Percentiles rank a stretch among this genome's conserved stretches.
Conservation (phyloP, 2,888 invertebrate genomes). For the Synanthedon vespiformis region DNA sequence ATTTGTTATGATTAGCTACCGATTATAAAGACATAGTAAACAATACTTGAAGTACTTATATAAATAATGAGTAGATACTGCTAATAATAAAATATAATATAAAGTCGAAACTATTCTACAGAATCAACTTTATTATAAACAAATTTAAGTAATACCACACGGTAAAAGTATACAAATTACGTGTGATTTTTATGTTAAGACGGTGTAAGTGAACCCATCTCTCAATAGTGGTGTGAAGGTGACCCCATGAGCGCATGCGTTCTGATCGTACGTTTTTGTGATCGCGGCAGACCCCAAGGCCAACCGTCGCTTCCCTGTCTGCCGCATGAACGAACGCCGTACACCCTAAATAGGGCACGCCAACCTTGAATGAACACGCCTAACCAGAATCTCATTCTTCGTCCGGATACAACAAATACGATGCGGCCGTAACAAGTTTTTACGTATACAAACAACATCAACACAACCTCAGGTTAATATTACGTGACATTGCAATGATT, state of each 20-base stretch:
- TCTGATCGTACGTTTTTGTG: conserved; percentile 15
- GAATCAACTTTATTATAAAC: too few relatives aligned
- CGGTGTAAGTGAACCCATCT: conserved; percentile 1
- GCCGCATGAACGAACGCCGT: conserved; percentile 16
- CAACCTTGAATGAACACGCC: conserved; percentile 24
- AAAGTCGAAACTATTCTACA: too few relatives aligned
- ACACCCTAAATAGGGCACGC: conserved; percentile 19
- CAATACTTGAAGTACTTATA: too few relatives aligned
- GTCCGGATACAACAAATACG: background rate
- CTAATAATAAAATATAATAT: too few relatives aligned
- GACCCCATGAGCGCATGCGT: conserved; percentile 39
- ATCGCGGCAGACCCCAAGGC: conserved; percentile 13
- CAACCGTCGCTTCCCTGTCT: conserved; percentile 13
- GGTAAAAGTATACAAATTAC: background rate
- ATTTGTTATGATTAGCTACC: too few relatives aligned
- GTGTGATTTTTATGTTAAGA: background rate
- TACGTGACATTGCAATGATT: too few relatives aligned
- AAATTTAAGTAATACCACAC: background rate
- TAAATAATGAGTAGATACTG: too few relatives aligned
- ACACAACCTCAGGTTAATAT: too few relatives aligned
- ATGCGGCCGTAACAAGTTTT: background rate
- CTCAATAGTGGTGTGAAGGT: conserved; percentile 17
- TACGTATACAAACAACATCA: too few relatives aligned
- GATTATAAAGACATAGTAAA: too few relatives aligned
- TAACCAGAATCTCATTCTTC: conserved; percentile 1